A percentile compares a stretch with the other conserved stretches of the same genome.
Evolutionary conservation across 2,888 invertebrate species (phyloP).

Genomic region (Pammene aurita): DNA sequence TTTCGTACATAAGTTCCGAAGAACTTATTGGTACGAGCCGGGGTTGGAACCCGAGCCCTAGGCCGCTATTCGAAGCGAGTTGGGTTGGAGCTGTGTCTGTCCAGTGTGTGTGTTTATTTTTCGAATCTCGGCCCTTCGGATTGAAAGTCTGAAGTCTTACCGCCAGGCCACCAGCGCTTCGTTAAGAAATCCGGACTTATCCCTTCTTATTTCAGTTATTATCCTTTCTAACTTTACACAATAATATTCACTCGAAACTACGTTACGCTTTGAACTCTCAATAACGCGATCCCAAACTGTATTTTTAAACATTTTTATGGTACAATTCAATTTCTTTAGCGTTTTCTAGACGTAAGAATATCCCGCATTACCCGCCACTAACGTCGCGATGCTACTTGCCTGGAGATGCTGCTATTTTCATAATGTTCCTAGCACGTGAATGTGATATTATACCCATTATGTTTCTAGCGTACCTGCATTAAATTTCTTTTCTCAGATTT

Average conservation of each 20-base stretch:
- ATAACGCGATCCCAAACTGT: background rate
- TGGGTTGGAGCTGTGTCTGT: too few relatives aligned
- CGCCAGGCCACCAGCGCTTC: too few relatives aligned
- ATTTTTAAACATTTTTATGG: constrained; percentile 7
- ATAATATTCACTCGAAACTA: background rate
- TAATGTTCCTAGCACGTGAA: constrained; percentile 24
- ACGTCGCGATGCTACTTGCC: constrained; percentile 8
- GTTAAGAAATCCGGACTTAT: background rate
- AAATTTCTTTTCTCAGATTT: constrained; percentile 16
- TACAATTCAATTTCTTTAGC: background rate
- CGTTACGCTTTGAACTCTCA: constrained; percentile 1
- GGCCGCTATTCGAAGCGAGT: too few relatives aligned
- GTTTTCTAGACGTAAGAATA: background rate
- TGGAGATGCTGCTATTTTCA: constrained; percentile 16
- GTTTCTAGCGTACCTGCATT: constrained; percentile 25
- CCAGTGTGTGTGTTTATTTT: too few relatives aligned
- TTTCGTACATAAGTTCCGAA: too few relatives aligned
- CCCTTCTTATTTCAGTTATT: background rate
- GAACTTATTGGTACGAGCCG: too few relatives aligned
- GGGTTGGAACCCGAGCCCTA: too few relatives aligned
- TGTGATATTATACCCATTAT: constrained; percentile 35
- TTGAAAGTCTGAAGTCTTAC: too few relatives aligned
- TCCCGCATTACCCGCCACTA: constrained; percentile 1
- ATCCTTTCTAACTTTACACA: background rate
- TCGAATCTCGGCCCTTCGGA: too few relatives aligned